phyloP scores from a whole-genome alignment of 2,113 vertebrate genomes.

The Anhinga rufa region DNA sequence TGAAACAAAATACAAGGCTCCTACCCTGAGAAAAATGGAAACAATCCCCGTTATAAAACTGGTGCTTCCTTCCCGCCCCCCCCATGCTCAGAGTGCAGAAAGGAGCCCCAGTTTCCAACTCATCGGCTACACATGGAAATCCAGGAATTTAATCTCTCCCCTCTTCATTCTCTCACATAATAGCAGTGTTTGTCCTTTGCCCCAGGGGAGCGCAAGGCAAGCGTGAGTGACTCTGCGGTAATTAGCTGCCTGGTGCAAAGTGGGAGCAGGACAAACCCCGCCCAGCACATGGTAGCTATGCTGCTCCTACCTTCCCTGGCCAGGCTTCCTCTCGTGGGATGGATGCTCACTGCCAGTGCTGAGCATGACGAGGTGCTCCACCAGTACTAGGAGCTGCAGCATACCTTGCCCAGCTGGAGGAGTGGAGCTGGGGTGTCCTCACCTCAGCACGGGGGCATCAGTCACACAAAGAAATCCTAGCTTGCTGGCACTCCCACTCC shows the following conservation, averaged over 20 bases:
- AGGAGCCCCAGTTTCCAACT: neutral
- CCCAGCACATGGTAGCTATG: neutral
- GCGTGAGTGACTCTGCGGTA: neutral
- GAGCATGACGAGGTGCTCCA: neutral
- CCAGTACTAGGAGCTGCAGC: neutral
- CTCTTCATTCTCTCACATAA: conserved; percentile 25
- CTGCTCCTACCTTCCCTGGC: neutral
- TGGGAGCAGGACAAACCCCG: neutral
- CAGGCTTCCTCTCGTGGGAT: accelerated
- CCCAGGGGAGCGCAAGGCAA: neutral
- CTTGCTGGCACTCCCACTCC: neutral
- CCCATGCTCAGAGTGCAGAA: neutral
- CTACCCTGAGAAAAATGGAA: neutral
- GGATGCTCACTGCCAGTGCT: neutral
- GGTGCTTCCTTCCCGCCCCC: neutral
- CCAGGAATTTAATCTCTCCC: conserved; percentile 32
- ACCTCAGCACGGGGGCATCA: neutral
- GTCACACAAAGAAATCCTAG: neutral
- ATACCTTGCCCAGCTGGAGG: accelerated
- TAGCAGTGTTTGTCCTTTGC: conserved; percentile 20
- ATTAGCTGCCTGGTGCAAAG: neutral
- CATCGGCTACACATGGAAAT: neutral
- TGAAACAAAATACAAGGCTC: neutral
- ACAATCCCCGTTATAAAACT: neutral
- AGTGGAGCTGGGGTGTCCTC: accelerated